A percentile compares a stretch with the other conserved stretches of the same genome.
Evolutionary conservation across 2,888 invertebrate species (phyloP).

Genomic region (Rhingia rostrata): DNA sequence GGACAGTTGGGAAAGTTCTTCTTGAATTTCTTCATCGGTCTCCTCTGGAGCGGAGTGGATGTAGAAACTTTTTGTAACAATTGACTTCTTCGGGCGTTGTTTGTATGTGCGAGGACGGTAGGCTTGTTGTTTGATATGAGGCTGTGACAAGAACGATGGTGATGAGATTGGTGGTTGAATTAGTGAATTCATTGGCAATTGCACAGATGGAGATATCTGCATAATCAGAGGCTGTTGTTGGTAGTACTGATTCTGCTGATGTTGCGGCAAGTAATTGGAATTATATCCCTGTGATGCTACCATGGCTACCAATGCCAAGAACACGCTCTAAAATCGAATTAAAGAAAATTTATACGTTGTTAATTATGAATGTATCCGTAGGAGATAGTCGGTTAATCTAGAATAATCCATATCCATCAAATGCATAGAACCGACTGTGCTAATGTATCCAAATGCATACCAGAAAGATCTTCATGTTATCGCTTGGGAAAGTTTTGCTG

Average conservation of each 20-base stretch:
- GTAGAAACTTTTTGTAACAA: conserved; percentile 82
- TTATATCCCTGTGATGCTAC: conserved; percentile 66
- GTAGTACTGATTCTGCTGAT: conserved; percentile 26
- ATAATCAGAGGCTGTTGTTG: conserved; percentile 62
- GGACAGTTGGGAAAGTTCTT: conserved; percentile 79
- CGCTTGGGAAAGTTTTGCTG: conserved; percentile 78
- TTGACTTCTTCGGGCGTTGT: conserved; percentile 77
- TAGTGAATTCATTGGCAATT: conserved; percentile 28
- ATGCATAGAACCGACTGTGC: conserved; percentile 11
- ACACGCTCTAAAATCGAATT: conserved; percentile 52
- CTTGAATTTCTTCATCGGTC: conserved; percentile 80
- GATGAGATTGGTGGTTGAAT: conserved; percentile 26
- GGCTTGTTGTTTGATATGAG: conserved; percentile 66
- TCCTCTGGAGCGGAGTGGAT: conserved; percentile 82
- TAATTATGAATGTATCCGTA: conserved; percentile 19
- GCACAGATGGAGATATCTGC: conserved; percentile 63
- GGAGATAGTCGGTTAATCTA: conserved; percentile 7
- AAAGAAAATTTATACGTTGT: conserved; percentile 1
- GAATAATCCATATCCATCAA: conserved; percentile 30
- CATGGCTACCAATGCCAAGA: conserved; percentile 61
- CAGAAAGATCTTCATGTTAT: conserved; percentile 82
- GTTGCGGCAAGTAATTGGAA: conserved; percentile 42
- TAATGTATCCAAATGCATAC: conserved; percentile 77
- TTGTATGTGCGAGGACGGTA: conserved; percentile 76
- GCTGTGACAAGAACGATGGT: conserved; percentile 44